phyloP scores from a whole-genome alignment of 2,113 vertebrate genomes.

The Anseranas semipalmata region DNA sequence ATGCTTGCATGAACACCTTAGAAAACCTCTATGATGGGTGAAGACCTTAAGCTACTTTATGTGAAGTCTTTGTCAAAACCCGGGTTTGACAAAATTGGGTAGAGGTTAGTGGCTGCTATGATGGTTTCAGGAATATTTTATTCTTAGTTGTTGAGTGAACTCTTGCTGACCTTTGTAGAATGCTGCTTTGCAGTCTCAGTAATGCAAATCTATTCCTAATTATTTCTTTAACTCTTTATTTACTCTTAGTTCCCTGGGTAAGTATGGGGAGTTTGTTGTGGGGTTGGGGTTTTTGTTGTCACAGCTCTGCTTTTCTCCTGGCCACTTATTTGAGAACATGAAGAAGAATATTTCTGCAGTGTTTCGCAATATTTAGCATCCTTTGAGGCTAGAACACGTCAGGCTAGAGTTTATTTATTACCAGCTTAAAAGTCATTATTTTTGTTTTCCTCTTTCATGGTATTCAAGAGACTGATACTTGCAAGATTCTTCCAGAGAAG shows the following conservation, averaged over 20 bases:
- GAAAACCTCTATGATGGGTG: background rate
- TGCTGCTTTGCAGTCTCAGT: background rate
- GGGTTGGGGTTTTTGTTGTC: background rate
- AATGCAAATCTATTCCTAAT: background rate
- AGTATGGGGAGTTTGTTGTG: background rate
- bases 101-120: background rate
- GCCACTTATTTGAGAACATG: slow-evolving; percentile 8
- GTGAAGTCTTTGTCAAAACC: background rate
- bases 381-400: background rate
- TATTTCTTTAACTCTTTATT: background rate
- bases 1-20: background rate
- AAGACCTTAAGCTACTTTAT: background rate
- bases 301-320: background rate
- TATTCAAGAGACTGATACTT: slow-evolving; percentile 30
- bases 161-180: background rate
- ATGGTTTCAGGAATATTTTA: background rate
- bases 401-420: slow-evolving; percentile 59
- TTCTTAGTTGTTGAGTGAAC: background rate
- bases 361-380: slow-evolving; percentile 23
- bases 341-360: slow-evolving; percentile 44
- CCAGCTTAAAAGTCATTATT: slow-evolving; percentile 28
- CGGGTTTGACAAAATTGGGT: background rate
- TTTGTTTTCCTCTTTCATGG: slow-evolving; percentile 40
- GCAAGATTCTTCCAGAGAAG: slow-evolving; percentile 45
- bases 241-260: background rate